Conservation (phyloP, 2,888 invertebrate genomes). For the Agriotes lineatus region DNA sequence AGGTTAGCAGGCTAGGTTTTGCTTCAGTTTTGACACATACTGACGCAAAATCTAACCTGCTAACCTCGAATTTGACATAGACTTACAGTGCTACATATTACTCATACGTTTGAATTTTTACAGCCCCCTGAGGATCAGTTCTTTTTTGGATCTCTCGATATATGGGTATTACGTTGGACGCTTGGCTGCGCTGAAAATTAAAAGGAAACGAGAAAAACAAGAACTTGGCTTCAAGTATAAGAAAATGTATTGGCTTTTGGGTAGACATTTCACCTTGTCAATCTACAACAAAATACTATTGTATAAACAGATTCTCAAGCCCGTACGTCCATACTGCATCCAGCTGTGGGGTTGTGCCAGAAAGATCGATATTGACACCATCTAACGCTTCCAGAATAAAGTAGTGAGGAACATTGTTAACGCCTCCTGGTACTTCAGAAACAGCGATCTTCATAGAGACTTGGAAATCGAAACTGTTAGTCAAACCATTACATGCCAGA, state of each 20-base stretch:
- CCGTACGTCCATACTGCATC: conserved; percentile 27
- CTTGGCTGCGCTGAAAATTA: background rate
- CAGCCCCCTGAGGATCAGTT: too few relatives aligned
- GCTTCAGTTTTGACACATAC: too few relatives aligned
- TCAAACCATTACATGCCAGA: background rate
- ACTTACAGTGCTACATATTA: too few relatives aligned
- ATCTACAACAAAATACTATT: too few relatives aligned
- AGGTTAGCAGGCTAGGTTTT: too few relatives aligned
- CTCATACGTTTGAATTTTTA: too few relatives aligned
- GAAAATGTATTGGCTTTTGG: too few relatives aligned
- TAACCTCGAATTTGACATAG: too few relatives aligned
- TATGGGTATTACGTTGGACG: background rate
- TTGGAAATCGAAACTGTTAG: conserved; percentile 1
- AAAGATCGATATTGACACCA: conserved; percentile 8
- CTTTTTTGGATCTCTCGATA: too few relatives aligned
- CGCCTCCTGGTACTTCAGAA: conserved; percentile 26
- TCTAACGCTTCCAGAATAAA: conserved; percentile 30
- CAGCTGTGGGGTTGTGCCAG: conserved; percentile 28
- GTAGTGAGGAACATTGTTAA: conserved; percentile 23
- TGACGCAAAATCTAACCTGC: too few relatives aligned
- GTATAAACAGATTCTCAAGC: conserved; percentile 27
- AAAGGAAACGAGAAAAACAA: background rate
- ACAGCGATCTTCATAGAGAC: conserved; percentile 11
- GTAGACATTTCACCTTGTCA: too few relatives aligned
- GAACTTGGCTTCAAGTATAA: background rate